Evolutionary conservation across 2,113 vertebrate genomes (phyloP).

Genomic region (Colinus virginianus): DNA sequence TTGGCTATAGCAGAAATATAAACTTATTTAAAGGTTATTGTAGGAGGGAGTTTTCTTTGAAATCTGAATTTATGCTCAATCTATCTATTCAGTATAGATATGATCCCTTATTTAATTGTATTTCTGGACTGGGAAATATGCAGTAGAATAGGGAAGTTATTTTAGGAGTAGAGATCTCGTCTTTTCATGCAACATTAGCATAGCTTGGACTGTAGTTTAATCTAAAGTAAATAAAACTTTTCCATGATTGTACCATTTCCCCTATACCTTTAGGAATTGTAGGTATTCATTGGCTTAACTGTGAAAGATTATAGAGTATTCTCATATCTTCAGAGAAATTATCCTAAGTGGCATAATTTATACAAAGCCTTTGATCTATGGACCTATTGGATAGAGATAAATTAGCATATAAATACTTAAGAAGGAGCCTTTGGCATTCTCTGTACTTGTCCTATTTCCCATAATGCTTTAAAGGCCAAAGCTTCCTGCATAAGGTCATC

Average conservation of each 20-base stretch:
- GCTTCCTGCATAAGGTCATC: not conserved
- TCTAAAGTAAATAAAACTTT: not conserved
- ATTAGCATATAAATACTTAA: not conserved
- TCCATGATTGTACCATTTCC: not conserved
- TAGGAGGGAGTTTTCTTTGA: not conserved
- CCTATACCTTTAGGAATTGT: slow-evolving; percentile 12
- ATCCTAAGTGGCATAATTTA: not conserved
- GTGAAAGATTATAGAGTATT: not conserved
- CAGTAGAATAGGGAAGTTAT: not conserved
- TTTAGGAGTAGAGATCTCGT: not conserved
- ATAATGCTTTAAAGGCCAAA: not conserved
- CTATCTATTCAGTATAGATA: not conserved
- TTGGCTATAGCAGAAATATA: not conserved
- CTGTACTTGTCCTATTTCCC: not conserved
- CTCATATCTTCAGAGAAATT: not conserved
- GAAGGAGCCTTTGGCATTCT: not conserved
- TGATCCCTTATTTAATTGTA: not conserved
- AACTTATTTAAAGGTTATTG: not conserved
- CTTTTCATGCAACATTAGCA: not conserved
- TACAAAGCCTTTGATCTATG: not conserved
- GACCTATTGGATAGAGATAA: not conserved
- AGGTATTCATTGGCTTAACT: slow-evolving; percentile 13
- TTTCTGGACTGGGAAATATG: not conserved
- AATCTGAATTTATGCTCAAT: not conserved
- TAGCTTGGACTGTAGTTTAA: not conserved